Evolutionary conservation across 2,888 invertebrate species (phyloP), one percentile per base, ranked within the genome.

Genomic region (Tortrix viridana): DNA sequence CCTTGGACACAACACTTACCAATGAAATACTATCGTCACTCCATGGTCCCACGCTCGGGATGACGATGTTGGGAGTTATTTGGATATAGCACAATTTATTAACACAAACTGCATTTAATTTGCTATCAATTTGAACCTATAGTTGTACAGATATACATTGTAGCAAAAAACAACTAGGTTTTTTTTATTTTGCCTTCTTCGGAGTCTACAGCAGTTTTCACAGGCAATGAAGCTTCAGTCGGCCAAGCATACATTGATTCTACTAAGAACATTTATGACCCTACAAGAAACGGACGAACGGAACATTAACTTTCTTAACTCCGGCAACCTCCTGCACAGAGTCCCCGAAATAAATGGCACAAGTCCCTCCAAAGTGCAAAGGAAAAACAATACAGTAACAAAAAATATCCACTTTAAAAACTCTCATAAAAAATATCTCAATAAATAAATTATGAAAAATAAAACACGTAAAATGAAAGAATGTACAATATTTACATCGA

Each of bases 401-500:
- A 87, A 85, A 80, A 86, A 85, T 86, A 81, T 82, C 83, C 38
- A 63, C 77, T 80, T 71, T 68, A 81, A 84, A 85, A 86, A 81
- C 80, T 82, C 80, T 80, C 74, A 74, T 74, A 76, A 84, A 84
- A 74, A 86, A 84, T 78, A 84, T 85, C 75, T 86, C 83, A 91
- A 91, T 89, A 89, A 92, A 92, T 90, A 87, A 90, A 87, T 86
- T 84, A 88, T 77, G 77, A 76, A 76, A 82, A 81, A 80, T 63
- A 59, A 65, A 55, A 66, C 63, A 68, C 48, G 77, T 59, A 73
- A 82, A 85, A 81, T 78, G 71, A 85, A 85, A 76, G 74, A 89
- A 91, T 90, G 84, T 91, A 91, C 92, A 92, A 86, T 91, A 92
- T 92, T 91, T 91, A 92, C 91, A 90, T 87, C 81, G 79, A 87